Base-by-base conservation (phyloP, 2,888 invertebrate genomes). In the Tortricodes alternella region DNA sequence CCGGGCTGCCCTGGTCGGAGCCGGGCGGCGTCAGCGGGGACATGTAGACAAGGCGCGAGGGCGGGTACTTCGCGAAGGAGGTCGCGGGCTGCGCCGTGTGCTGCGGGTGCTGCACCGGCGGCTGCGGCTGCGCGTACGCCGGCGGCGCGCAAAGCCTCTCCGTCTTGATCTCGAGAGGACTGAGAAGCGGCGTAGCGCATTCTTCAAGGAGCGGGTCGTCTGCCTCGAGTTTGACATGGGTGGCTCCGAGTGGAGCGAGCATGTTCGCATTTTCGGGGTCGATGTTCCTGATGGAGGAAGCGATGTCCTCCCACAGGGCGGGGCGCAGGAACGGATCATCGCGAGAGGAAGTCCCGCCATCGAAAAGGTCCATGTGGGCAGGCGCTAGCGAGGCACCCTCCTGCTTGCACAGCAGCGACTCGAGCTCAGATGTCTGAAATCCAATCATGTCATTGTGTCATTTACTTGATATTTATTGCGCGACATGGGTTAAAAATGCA, bases 221-320 rank as follows among this genome's bases (percentile, higher is more conserved):
- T 53, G 95, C 93, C 83, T 96, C 96, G 81, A 96, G 92, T 83
- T 96, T 96, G 68, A 96, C 95, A 79, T 95, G 95, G 2, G 93
- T 92, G 49, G 89, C 84, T 71, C 93, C 81, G 67, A 94, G 85
- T 51, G 94, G 92, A 62, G 95, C 94, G 68, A 96, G 89, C 95
- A 96, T 96, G 74, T 96, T 95, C 50, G 96, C 96, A 80, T 97
- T 97, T 82, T 96, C 96, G 21, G 96, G 96, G 81, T 97, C 97
- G 76, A 97, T 94, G 84, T 96, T 97, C 79, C 96, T 94, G 85
- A 97, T 96, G 75, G 96, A 96, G 81, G 96, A 96, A 64, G 96
- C 95, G 79, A 97, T 96, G 91, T 97, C 97, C 88, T 97, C 97
- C 97, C 97, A 97, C 35, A 97, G 92, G 24, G 96, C 96, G 38